phyloP scores from a whole-genome alignment of 2,888 invertebrate species.

The Drosophila anomelani region DNA sequence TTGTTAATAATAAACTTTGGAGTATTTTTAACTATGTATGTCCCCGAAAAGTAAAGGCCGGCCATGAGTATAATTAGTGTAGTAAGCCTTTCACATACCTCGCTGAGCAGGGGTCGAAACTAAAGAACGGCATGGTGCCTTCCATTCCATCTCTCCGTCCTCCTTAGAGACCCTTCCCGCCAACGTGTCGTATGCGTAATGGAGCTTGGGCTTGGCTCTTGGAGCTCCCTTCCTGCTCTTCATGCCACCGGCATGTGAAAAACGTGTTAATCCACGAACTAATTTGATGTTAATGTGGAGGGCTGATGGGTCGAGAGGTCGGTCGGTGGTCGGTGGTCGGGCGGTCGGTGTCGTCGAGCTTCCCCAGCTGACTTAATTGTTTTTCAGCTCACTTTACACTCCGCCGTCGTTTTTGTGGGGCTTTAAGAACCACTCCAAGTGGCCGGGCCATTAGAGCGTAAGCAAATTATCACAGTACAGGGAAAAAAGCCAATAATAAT shows the following conservation, averaged over 20 bases:
- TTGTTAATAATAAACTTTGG: constrained; percentile 54
- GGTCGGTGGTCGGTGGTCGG: constrained; percentile 9
- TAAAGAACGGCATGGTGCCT: constrained; percentile 7
- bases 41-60: constrained; percentile 45
- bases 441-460: constrained; percentile 53
- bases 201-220: constrained; percentile 38
- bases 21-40: constrained; percentile 39
- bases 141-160: background rate
- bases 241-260: constrained; percentile 54
- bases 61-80: constrained; percentile 59
- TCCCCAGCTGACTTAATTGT: constrained; percentile 62
- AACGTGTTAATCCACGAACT: constrained; percentile 74
- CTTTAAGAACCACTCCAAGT: constrained; percentile 57
- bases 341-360: constrained; percentile 20
- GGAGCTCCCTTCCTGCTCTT: constrained; percentile 2
- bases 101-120: constrained; percentile 39
- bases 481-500: background rate
- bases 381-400: constrained; percentile 64
- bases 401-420: constrained; percentile 54
- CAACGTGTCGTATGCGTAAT: constrained; percentile 65
- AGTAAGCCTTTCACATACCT: constrained; percentile 56
- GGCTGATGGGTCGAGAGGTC: constrained; percentile 27
- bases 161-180: background rate
- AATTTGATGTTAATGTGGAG: constrained; percentile 66
- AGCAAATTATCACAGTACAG: constrained; percentile 48